Base-by-base conservation (phyloP, 2,888 invertebrate species). In the Drosophila cognata region DNA sequence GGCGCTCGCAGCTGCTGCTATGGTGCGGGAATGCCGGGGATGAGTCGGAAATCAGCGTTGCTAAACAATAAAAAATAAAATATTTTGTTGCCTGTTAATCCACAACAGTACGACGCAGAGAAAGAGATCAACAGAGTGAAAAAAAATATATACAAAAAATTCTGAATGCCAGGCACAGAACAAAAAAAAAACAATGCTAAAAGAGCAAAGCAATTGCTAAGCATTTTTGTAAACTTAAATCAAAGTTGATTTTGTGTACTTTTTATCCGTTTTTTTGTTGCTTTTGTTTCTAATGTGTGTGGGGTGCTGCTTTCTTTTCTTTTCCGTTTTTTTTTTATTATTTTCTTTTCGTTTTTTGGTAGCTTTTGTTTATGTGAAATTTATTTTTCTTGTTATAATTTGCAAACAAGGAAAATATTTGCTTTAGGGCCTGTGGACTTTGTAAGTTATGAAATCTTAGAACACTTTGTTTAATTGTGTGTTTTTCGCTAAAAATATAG, bases 211-310 rank as follows among this genome's bases (percentile, higher is more conserved):
- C 81, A 85, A 85, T 89, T 88, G 90, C 78, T 90, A 87, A 90
- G 89, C 89, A 89, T 88, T 88, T 88, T 86, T 88, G 86, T 88
- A 88, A 90, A 90, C 87, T 90, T 90, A 88, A 88, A 88, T 88
- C 87, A 88, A 90, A 90, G 90, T 90, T 90, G 87, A 90, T 88
- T 90, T 86, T 78, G 75, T 75, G 60, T 69, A 74, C 38, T 73
- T 73, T 71, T 72, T 74, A 57, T 71, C 28, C 55, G 70, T 56
- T 69, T 72, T 46, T 48, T 13, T 59, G 46, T 56, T 73, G 38
- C 68, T 58, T 75, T 85, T 77, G 74, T 78, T 80, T 72, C 57
- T 82, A 70, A 72, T 74, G 70, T 86, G 57, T 79, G 66, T 57
- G 71, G 77, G 64, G 33, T 35, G 65, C 36, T 35, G 63, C 62